Evolutionary conservation across 2,888 invertebrate species (phyloP).

Genomic region (Catocala fraxini): DNA sequence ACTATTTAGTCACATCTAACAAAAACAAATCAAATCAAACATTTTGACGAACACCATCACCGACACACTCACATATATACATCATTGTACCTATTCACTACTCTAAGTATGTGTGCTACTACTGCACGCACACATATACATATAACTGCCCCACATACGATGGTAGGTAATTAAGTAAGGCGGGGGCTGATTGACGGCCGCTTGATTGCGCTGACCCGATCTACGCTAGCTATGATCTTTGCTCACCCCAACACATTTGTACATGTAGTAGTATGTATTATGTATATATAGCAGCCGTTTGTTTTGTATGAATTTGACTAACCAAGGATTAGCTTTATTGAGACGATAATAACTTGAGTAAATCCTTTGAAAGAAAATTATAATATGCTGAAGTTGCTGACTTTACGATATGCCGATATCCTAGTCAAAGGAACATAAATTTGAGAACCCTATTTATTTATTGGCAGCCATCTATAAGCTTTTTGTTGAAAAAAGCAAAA

Average conservation of each 20-base stretch:
- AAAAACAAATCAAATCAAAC: constrained; percentile 11
- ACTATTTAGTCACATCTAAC: background rate
- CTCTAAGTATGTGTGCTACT: background rate
- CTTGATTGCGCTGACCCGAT: constrained; percentile 65
- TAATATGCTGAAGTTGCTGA: too few relatives aligned
- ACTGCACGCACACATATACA: constrained; percentile 26
- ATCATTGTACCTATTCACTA: background rate
- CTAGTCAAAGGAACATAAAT: too few relatives aligned
- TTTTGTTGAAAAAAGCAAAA: too few relatives aligned
- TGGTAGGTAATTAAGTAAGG: constrained; percentile 71
- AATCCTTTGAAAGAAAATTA: too few relatives aligned
- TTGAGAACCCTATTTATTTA: too few relatives aligned
- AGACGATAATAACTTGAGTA: too few relatives aligned
- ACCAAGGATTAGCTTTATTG: too few relatives aligned
- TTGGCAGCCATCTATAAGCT: too few relatives aligned
- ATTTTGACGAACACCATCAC: constrained; percentile 7
- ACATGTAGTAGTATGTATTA: constrained; percentile 5
- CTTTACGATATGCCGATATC: too few relatives aligned
- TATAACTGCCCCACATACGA: constrained; percentile 49
- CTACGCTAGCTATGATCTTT: constrained; percentile 60
- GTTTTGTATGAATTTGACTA: too few relatives aligned
- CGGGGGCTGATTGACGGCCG: constrained; percentile 67
- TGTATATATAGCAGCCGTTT: background rate
- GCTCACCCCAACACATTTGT: constrained; percentile 35
- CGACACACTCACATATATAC: constrained; percentile 21